Base-by-base conservation (phyloP, 2,888 invertebrate genomes). In the Serrognathus titanus region DNA sequence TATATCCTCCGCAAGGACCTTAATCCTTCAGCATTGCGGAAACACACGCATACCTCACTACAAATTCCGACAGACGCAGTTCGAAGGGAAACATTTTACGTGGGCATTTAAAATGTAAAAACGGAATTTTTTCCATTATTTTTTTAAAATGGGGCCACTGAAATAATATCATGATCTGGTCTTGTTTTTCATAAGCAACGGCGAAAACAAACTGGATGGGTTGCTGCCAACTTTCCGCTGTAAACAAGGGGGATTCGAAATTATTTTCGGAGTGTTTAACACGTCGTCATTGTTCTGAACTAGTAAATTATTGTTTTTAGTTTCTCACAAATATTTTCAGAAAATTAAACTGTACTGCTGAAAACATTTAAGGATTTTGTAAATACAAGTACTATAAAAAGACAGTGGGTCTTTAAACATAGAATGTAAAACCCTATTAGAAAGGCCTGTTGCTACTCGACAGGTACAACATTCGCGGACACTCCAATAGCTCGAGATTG, bases 11-110 rank as follows among this genome's bases (percentile, higher is more conserved):
- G 20, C 10, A 20, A 20, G 12, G 43, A 16, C n/a, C 20, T 43
- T 43, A 43, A 43, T 43, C 43, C 43, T 16, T 11, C 43, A 16
- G 43, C 13, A 13, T 43, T 43, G 43, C 43, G 43, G 43, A 43
- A 43, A 7, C 43, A 16, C 43, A 43, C 43, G 43, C 43, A 43
- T 43, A 16, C 43, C 12, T 11, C 13, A 10, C 43, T 10, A 10
- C 43, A 43, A 43, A 43, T 43, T 13, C 43, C 43, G 12, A 11
- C 11, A 40, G 40, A 31, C 40, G 11, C 12, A 40, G 12, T 40
- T 12, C 40, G 40, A 40, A 12, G 40, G 11, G 12, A 40, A 12
- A 40, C 40, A 12, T 39, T 39, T 11, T 11, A 39, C 2, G 39
- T n/a, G 11, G 40, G 40, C 9, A 5, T 31, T 31, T 31, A 31